A percentile compares a stretch with the other conserved stretches of the same genome.
These are phyloP conservation scores for Aphelenchoides besseyi DNA, from an alignment of 1,140 invertebrate species.

Conservation along the genomic window DNA sequence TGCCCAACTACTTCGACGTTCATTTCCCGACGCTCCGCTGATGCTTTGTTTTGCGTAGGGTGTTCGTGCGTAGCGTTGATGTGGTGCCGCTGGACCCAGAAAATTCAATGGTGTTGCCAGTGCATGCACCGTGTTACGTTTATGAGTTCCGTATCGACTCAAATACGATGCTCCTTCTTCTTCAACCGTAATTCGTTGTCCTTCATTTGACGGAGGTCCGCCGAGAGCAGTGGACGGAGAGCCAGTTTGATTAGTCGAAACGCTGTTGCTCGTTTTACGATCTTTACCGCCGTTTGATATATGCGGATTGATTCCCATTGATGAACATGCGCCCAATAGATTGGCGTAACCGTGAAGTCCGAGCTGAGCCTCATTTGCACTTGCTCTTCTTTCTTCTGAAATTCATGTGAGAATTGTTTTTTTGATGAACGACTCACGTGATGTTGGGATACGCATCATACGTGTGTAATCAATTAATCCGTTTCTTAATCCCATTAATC, in stretches of 20 bases:
- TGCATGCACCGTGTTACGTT: slow-evolving; percentile 51
- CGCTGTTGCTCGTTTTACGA: slow-evolving; percentile 15
- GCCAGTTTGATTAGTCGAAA: slow-evolving; percentile 12
- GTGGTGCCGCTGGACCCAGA: background rate
- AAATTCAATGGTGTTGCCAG: background rate
- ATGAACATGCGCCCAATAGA: slow-evolving; percentile 46
- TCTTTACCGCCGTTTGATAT: slow-evolving; percentile 15
- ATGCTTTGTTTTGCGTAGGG: slow-evolving; percentile 44
- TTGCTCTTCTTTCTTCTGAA: slow-evolving; percentile 58
- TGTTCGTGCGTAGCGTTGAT: slow-evolving; percentile 37
- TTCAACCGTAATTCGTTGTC: slow-evolving; percentile 36
- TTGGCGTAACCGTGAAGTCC: slow-evolving; percentile 53
- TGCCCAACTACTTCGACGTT: slow-evolving; percentile 55
- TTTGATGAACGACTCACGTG: background rate
- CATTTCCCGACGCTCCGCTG: slow-evolving; percentile 22
- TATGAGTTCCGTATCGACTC: slow-evolving; percentile 40
- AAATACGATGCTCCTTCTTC: slow-evolving; percentile 53
- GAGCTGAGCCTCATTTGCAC: slow-evolving; percentile 55
- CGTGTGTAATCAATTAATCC: slow-evolving; percentile 14
- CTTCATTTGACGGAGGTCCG: slow-evolving; percentile 19
- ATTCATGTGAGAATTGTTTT: background rate
- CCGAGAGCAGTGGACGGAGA: background rate
- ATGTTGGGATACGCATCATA: slow-evolving; percentile 10
- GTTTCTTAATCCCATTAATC: slow-evolving; percentile 20
- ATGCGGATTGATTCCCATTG: slow-evolving; percentile 33